Conservation (phyloP, 92 coral and sea anemone genomes). For the Phenganax subtilis region DNA sequence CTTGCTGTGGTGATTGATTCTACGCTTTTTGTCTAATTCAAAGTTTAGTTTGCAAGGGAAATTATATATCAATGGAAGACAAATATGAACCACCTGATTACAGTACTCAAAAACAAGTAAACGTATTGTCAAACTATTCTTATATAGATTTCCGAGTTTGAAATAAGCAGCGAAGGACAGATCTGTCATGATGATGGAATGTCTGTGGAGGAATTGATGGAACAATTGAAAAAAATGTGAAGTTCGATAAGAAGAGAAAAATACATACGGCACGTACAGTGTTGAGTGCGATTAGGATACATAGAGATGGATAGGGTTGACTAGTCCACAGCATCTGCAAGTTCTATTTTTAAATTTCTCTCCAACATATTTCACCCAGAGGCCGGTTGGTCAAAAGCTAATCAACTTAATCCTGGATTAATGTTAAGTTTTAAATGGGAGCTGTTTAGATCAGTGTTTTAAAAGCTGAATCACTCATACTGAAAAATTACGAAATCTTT, state of each 20-base stretch:
- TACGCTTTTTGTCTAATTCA: not conserved
- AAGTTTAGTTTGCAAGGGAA: not conserved
- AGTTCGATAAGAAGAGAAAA: not conserved
- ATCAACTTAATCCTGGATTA: too few relatives aligned
- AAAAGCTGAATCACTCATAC: too few relatives aligned
- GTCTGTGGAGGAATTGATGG: slow-evolving; percentile 94
- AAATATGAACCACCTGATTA: too few relatives aligned
- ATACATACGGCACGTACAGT: not conserved
- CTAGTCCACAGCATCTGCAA: too few relatives aligned
- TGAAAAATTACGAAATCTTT: too few relatives aligned
- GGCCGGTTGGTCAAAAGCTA: too few relatives aligned
- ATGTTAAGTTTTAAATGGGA: too few relatives aligned
- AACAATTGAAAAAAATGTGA: slow-evolving; percentile 74
- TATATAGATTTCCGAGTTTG: slow-evolving; percentile 76
- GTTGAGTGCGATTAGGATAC: not conserved
- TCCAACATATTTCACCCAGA: too few relatives aligned
- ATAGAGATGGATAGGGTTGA: not conserved
- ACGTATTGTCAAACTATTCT: slow-evolving; percentile 16
- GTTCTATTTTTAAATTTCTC: too few relatives aligned
- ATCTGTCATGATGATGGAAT: slow-evolving; percentile 87
- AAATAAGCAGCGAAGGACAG: slow-evolving; percentile 99
- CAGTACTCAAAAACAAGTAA: too few relatives aligned
- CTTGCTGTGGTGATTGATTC: not conserved
- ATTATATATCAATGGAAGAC: not conserved
- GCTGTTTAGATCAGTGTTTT: too few relatives aligned